Base-by-base conservation (phyloP, 2,113 vertebrate species). In the Nanorana parkeri region DNA sequence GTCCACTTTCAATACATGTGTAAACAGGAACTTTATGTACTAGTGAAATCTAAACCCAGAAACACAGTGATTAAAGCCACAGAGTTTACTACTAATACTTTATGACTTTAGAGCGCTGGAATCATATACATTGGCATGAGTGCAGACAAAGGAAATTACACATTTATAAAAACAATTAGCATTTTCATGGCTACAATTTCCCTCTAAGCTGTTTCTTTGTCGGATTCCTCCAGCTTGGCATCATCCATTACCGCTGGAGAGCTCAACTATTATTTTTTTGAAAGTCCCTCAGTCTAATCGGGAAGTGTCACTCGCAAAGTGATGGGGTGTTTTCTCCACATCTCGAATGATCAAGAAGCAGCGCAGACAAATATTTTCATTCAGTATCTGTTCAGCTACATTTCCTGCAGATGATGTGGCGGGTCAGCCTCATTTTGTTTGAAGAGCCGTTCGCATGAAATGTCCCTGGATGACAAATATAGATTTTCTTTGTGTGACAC, bases 291-390 rank as follows among this genome's bases (percentile, higher is more conserved):
- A 23, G 17, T 82, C 36, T 41, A 61, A 55, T 65, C 55, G 28
- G 64, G 80, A 60, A 68, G 26, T 16, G 16, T 36, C 68, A 68
- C 6, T 23, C 54, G 26, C 7, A 26, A 71, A 65, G 81, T 47
- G 52, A 64, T 60, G 68, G 64, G 52, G 68, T 74, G 65, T 51
- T 77, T 77, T 67, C 77, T 66, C 15, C 7, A 52, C 55, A 24
- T 68, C 68, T 66, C 24, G 23, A 66, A 56, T 16, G 66, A 71
- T 58, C 72, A 65, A 52, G 66, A 54, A 71, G 7, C 60, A 63
- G 66, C 84, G 84, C 66, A 84, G 76, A 76, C 75, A 74, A 84
- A 79, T 41, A 54, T 84, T 84, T 87, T 84, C 24, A 11, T 41
- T 84, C 80, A 64, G 63, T 84, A 83, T 84, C 66, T 69, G 82